phyloP scores from a whole-genome alignment of 2,113 vertebrate genomes.

The Sylvia atricapilla region DNA sequence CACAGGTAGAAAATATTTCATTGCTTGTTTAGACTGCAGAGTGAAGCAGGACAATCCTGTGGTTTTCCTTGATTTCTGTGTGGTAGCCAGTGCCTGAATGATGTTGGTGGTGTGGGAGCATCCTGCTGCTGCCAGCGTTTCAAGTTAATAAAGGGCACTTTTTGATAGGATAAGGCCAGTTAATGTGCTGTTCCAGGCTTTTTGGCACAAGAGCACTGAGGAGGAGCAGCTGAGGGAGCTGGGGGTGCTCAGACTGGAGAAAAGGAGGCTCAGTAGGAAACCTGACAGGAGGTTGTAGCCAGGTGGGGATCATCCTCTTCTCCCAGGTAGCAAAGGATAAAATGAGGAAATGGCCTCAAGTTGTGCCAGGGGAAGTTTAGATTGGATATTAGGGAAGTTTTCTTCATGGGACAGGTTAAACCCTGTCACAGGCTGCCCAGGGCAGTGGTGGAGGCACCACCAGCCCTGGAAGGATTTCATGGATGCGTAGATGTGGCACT shows the following conservation, averaged over 20 bases:
- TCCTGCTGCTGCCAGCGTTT: background rate
- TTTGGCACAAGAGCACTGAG: background rate
- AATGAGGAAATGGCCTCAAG: background rate
- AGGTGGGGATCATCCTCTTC: background rate
- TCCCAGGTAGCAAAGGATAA: background rate
- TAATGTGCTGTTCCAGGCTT: background rate
- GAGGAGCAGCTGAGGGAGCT: background rate
- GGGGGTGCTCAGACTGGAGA: background rate
- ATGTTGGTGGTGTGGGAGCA: background rate
- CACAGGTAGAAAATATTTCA: background rate
- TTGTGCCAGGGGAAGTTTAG: background rate
- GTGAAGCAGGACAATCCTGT: background rate
- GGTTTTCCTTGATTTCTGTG: rapidly evolving
- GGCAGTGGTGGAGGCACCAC: background rate
- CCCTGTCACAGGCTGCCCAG: background rate
- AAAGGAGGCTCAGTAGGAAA: background rate
- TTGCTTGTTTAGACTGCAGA: background rate
- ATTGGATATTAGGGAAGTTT: background rate
- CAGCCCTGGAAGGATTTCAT: background rate
- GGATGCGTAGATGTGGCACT: background rate
- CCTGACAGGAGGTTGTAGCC: background rate
- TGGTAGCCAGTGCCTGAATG: background rate
- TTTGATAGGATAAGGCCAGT: background rate
- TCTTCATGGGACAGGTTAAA: background rate
- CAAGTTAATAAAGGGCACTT: background rate